Percentiles rank a stretch among this genome's conserved stretches.
These are phyloP conservation scores for Orbicella faveolata DNA, from an alignment of 64 coral and sea anemone species.

Conservation along the genomic window DNA sequence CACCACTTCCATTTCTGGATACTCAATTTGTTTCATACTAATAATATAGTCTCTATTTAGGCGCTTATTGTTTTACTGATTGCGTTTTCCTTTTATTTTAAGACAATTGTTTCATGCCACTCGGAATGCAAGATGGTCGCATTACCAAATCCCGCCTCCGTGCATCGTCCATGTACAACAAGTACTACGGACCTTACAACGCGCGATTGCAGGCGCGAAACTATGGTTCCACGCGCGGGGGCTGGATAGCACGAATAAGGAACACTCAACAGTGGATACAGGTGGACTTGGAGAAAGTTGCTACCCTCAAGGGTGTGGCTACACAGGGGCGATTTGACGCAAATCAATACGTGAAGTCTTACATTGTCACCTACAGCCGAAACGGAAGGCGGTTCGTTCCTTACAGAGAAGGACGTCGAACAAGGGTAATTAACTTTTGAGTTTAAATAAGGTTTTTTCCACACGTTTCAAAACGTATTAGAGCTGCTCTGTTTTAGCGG, in stretches of 20 bases:
- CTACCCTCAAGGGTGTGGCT: conserved; percentile 46
- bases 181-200: conserved; percentile 26
- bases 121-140: conserved; percentile 69
- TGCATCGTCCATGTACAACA: conserved; percentile 58
- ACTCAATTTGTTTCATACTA: no score
- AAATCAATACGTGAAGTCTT: conserved; percentile 63
- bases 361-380: conserved; percentile 56
- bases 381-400: conserved; percentile 34
- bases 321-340: conserved; percentile 62
- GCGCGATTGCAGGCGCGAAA: conserved; percentile 43
- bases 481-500: no score
- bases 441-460: background rate
- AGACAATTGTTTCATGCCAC: conserved; percentile 29
- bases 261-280: conserved; percentile 80
- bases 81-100: background rate
- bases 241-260: conserved; percentile 57
- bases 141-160: conserved; percentile 45
- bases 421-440: background rate
- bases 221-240: conserved; percentile 17
- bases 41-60: no score
- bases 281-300: conserved; percentile 42
- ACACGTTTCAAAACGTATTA: background rate
- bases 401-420: conserved; percentile 19
- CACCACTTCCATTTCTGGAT: no score
- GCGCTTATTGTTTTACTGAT: no score